Conservation (phyloP, 1,140 invertebrate genomes). For the Hesperophylax magnus region DNA sequence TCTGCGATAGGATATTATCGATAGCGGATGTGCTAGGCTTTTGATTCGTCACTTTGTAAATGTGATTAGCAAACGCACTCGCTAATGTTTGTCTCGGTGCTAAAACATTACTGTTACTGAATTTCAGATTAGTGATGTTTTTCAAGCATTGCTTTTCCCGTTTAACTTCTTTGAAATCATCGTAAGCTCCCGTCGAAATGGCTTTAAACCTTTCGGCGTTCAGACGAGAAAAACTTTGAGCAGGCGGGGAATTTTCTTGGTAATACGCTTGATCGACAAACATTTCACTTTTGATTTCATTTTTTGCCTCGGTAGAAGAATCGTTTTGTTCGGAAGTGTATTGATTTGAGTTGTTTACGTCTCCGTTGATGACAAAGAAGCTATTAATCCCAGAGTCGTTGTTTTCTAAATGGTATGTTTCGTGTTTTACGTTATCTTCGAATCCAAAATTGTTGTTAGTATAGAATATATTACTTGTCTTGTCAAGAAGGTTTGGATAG, state of each 20-base stretch:
- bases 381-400: too few species aligned
- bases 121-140: slow-evolving; percentile 49
- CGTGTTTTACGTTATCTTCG: slow-evolving; percentile 3
- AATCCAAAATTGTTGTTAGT: slow-evolving; percentile 48
- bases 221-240: slow-evolving; percentile 64
- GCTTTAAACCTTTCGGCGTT: slow-evolving; percentile 67
- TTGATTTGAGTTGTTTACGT: neutral
- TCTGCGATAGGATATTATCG: slow-evolving; percentile 69
- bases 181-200: slow-evolving; percentile 58
- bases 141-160: slow-evolving; percentile 40
- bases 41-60: slow-evolving; percentile 71
- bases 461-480: slow-evolving; percentile 43
- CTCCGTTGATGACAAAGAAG: neutral
- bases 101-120: slow-evolving; percentile 61
- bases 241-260: slow-evolving; percentile 48
- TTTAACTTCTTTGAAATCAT: slow-evolving; percentile 41
- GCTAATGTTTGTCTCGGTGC: slow-evolving; percentile 67
- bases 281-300: slow-evolving; percentile 16
- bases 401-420: neutral
- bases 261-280: neutral
- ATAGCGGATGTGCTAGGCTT: slow-evolving; percentile 67
- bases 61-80: slow-evolving; percentile 67
- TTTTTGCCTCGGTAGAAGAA: slow-evolving; percentile 2
- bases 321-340: slow-evolving; percentile 20
- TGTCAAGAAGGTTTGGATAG: neutral